Base-by-base conservation (phyloP, 2,113 vertebrate genomes). In the Elgaria multicarinata region DNA sequence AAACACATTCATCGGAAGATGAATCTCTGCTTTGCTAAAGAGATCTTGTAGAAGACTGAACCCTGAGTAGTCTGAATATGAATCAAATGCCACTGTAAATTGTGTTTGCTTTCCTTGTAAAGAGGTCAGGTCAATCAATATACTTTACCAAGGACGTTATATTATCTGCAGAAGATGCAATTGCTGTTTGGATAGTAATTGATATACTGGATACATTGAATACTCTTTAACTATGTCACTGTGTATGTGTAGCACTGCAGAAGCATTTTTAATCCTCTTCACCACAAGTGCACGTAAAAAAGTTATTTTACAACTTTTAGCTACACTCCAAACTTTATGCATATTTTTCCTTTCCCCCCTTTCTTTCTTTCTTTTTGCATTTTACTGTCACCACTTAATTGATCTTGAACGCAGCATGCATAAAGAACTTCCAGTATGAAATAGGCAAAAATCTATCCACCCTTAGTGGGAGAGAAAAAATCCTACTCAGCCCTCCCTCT, bases 1-100 rank as follows among this genome's bases (percentile, higher is more conserved):
- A 74, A 88, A 83, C 85, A 90, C 71, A 69, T 39, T 89, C 71
- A 67, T 89, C 24, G 26, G 86, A 90, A 94, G 75, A 90, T 67
- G 42, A 74, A 89, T 12, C 4, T 87, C 78, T 87, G 18, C 79
- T 69, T 89, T 46, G 80, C 36, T 90, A 5, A 20, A 6, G 80
- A 39, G 74, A 83, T 77, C 4, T 78, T 74, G 1, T 20, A 74
- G 82, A 42, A 53, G 33, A 20, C 2, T 92, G 80, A 83, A 2
- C 69, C 64, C 90, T 67, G 0, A 44, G 18, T 86, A 89, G 31
- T 33, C 12, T 85, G 64, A 89, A 74, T 92, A 82, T 77, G 20
- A 88, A 88, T 88, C 14, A 82, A 58, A 81, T 86, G 8, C 6
- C 81, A 58, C 76, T 87, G 50, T 75, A 91, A 86, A 86, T 86